These are phyloP conservation scores for Mythimna ferrago DNA, from an alignment of 2,888 invertebrate species.

Conservation along the genomic window DNA sequence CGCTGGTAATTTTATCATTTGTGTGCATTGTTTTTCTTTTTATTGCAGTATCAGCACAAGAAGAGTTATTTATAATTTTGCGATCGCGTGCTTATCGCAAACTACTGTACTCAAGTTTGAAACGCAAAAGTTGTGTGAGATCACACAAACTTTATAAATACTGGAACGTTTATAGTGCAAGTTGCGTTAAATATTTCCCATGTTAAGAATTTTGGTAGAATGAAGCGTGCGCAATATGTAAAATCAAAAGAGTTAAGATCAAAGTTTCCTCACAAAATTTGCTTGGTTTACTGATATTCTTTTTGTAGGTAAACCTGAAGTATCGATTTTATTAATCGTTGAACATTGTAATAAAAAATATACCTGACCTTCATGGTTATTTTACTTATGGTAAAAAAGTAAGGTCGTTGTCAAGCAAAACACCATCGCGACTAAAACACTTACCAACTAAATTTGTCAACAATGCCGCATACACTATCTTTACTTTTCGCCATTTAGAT, in stretches of 20 bases:
- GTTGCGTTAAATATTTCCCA: not conserved
- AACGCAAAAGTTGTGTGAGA: slow-evolving; percentile 1
- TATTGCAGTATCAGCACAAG: slow-evolving; percentile 15
- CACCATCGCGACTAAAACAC: not conserved
- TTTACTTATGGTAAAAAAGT: slow-evolving; percentile 2
- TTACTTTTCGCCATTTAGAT: slow-evolving; percentile 9
- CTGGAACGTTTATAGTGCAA: not conserved
- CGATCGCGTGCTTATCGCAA: not conserved
- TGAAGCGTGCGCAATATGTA: no score
- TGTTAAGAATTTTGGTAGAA: not conserved
- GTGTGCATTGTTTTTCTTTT: slow-evolving; percentile 28
- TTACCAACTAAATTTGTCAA: not conserved
- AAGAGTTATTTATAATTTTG: slow-evolving; percentile 17
- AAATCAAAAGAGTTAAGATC: not conserved
- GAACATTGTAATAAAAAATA: not conserved
- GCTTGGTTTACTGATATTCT: not conserved
- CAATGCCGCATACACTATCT: not conserved
- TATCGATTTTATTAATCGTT: not conserved
- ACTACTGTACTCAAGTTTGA: slow-evolving; percentile 7
- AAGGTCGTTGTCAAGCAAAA: not conserved
- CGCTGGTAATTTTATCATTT: slow-evolving; percentile 25
- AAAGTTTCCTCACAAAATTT: not conserved
- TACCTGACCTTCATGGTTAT: not conserved
- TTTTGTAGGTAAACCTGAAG: no score
- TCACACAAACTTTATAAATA: slow-evolving; percentile 1